These are phyloP conservation scores for Caenorhabditis parvicauda DNA, from an alignment of 2,888 invertebrate species.

Conservation along the genomic window DNA sequence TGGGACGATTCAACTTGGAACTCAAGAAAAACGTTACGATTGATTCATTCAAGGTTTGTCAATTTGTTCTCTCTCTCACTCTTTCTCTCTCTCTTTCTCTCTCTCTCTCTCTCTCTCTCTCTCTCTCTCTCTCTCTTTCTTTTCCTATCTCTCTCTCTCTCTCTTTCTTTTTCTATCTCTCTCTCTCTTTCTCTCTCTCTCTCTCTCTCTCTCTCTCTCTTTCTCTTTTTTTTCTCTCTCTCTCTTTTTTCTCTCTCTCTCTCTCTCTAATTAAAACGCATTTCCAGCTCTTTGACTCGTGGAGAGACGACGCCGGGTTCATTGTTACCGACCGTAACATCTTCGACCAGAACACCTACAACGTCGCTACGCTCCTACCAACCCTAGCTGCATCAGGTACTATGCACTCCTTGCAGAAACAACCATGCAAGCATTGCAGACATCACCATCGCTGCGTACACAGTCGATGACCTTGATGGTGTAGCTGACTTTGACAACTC, in stretches of 20 bases:
- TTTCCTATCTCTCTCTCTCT: not conserved
- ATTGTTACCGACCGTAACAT: conserved; percentile 55
- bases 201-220: not conserved
- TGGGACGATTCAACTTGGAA: conserved; percentile 56
- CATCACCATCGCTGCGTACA: conserved; percentile 23
- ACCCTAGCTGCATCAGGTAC: conserved; percentile 21
- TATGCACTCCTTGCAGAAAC: not conserved
- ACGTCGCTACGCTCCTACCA: conserved; percentile 24
- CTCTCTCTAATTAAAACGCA: too few species aligned
- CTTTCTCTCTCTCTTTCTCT: not conserved
- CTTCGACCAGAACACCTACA: conserved; percentile 45
- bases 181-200: not conserved
- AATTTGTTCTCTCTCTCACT: not conserved
- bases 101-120: not conserved
- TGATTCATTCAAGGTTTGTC: conserved; percentile 51
- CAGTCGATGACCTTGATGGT: conserved; percentile 34
- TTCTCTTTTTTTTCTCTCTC: not conserved
- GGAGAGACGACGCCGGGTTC: conserved; percentile 59
- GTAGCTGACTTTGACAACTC: conserved; percentile 49
- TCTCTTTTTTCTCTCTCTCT: not conserved
- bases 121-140: too few species aligned
- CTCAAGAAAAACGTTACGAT: conserved; percentile 61
- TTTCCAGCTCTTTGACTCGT: conserved; percentile 31
- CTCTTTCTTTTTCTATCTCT: not conserved
- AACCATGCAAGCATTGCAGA: not conserved